Evolutionary conservation across 2,113 vertebrate species (phyloP), one percentile per base, ranked within the genome.

Genomic region (Gymnarchus niloticus): DNA sequence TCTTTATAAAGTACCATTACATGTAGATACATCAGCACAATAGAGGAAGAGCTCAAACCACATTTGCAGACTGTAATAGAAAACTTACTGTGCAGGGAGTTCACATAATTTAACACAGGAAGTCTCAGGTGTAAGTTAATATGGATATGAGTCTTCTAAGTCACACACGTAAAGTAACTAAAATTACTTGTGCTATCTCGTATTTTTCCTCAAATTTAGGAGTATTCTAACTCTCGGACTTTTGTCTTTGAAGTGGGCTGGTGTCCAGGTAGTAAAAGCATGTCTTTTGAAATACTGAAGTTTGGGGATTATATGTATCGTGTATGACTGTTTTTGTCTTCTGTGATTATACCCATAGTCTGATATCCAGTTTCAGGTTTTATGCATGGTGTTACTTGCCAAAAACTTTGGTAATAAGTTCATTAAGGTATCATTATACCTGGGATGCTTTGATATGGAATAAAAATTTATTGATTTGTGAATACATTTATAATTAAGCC

Each of bases 381-480:
- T 5, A 37, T 41, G 65, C 1, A 19, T 19, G 65, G 65, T 73
- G 65, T 17, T 73, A 19, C 65, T 73, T 28, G 41, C 19, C 33
- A 73, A 37, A 6, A 19, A 37, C 65, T 73, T 33, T 17, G 14
- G 33, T 41, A 73, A 17, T 69, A 37, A 33, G 28, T 69, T 69
- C 33, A 69, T 69, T 69, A 28, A 69, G 33, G 65, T 73, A 73
- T 37, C 41, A 41, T 73, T 41, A 41, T 41, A 73, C 65, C 65
- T 73, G 65, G 65, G 28, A 10, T 41, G 19, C 37, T 85, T 85
- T n/a, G 61, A 21, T 41, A 54, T 9, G 37, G n/a, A 51, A 76
- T 84, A 17, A 46, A 51, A 65, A 76, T 44, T 73, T 69, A 85
- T 85, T 76, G 48, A 77, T 56, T 56, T 19, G 49, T 41, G 17